Percentiles rank a stretch among this genome's conserved stretches.
These are phyloP conservation scores for Ibidorhyncha struthersii DNA, from an alignment of 2,113 vertebrate species.

Conservation along the genomic window DNA sequence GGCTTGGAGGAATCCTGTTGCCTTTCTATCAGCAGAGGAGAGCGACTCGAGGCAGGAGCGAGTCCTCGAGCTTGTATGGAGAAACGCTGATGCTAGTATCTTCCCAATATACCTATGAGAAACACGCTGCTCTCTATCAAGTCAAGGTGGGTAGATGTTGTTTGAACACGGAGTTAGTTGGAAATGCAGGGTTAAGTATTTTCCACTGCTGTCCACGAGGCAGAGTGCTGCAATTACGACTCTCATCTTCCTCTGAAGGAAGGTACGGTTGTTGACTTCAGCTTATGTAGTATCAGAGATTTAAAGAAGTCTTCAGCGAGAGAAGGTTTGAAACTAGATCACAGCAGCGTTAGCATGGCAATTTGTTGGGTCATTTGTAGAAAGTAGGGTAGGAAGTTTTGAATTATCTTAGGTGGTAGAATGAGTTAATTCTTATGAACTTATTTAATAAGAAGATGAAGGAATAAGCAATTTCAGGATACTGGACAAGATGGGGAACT, in stretches of 20 bases:
- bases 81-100: background rate
- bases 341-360: accelerated
- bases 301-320: background rate
- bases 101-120: background rate
- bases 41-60: background rate
- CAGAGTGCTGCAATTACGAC: background rate
- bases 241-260: background rate
- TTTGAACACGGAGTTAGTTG: background rate
- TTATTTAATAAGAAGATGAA: background rate
- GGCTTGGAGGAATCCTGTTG: background rate
- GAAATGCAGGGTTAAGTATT: background rate
- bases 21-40: background rate
- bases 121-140: accelerated
- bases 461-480: background rate
- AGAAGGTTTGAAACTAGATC: background rate
- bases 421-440: background rate
- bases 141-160: background rate
- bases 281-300: background rate
- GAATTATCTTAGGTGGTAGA: background rate
- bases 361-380: background rate
- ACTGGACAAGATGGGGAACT: background rate
- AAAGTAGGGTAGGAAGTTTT: background rate
- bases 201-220: background rate
- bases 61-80: background rate
- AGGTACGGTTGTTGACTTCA: background rate